phyloP scores from a whole-genome alignment of 2,113 vertebrate genomes.

The Ornithorhynchus anatinus region DNA sequence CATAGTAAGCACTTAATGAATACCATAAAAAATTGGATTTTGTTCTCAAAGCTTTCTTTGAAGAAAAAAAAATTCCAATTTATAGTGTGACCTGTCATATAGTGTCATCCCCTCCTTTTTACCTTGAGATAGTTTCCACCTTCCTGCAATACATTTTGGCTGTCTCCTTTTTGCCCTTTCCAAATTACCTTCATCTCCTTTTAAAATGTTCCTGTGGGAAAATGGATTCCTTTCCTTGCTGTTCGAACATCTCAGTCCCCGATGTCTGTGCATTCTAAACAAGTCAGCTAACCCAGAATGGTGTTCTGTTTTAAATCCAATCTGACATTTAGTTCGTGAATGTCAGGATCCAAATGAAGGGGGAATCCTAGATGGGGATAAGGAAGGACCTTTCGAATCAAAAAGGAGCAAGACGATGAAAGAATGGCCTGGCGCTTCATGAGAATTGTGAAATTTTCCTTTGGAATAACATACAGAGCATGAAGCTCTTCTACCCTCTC shows the following conservation, averaged over 20 bases:
- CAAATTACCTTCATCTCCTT: not conserved
- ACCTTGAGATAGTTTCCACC: not conserved
- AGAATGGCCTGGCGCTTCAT: not conserved
- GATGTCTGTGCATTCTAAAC: accelerated
- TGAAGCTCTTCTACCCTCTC: too few species aligned
- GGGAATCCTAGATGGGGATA: not conserved
- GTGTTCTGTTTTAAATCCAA: constrained; percentile 3
- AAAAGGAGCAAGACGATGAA: not conserved
- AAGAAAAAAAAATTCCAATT: constrained; percentile 42
- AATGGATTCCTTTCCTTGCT: not conserved
- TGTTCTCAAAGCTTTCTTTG: constrained; percentile 11
- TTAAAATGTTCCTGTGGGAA: not conserved
- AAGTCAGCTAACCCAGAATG: not conserved
- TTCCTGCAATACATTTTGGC: too few species aligned
- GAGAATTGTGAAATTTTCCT: too few species aligned
- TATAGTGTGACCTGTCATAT: constrained; percentile 39
- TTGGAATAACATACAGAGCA: too few species aligned
- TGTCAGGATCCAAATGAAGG: accelerated
- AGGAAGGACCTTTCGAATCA: not conserved
- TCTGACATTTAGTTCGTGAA: not conserved
- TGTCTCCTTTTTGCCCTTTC: not conserved
- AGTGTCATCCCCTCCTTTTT: constrained; percentile 23
- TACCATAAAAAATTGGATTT: too few species aligned
- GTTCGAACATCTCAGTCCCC: not conserved
- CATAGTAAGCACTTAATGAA: too few species aligned